phyloP scores from a whole-genome alignment of 1,140 invertebrate species.

The Plodia interpunctella region DNA sequence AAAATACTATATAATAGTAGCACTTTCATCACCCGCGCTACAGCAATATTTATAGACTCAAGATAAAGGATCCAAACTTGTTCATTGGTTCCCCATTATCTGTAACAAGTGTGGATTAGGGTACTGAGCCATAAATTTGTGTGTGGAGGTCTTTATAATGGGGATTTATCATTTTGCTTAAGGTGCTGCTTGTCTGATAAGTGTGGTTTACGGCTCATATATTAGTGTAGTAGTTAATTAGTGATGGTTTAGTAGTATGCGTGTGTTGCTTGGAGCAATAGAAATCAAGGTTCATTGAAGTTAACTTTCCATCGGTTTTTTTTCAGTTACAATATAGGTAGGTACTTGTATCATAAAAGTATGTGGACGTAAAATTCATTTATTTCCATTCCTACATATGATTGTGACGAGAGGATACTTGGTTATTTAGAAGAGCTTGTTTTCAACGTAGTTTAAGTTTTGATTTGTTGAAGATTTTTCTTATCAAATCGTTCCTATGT shows the following conservation, averaged over 20 bases:
- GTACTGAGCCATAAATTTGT: slow-evolving; percentile 61
- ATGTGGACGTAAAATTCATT: too few relatives aligned
- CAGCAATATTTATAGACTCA: slow-evolving; percentile 57
- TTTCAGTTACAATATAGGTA: too few relatives aligned
- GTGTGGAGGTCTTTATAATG: slow-evolving; percentile 60
- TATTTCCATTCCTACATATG: too few relatives aligned
- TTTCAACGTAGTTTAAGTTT: too few relatives aligned
- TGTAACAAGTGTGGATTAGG: slow-evolving; percentile 75
- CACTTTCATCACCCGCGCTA: slow-evolving; percentile 63
- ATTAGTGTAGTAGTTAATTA: slow-evolving; percentile 3
- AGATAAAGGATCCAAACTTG: slow-evolving; percentile 70
- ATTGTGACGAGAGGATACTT: too few relatives aligned
- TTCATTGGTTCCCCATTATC: slow-evolving; percentile 70
- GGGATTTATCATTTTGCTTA: slow-evolving; percentile 52
- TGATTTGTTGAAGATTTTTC: too few relatives aligned
- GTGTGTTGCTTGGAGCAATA: too few relatives aligned
- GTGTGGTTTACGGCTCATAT: slow-evolving; percentile 49
- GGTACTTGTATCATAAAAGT: too few relatives aligned
- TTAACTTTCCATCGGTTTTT: too few relatives aligned
- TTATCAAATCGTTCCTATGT: too few relatives aligned
- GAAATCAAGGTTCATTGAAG: too few relatives aligned
- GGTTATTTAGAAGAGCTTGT: too few relatives aligned
- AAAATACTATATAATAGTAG: slow-evolving; percentile 25
- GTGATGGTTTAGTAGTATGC: background rate
- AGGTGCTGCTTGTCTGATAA: slow-evolving; percentile 49